Base-by-base conservation (phyloP, 2,797 vertebrate genomes). In the Antrozous pallidus region DNA sequence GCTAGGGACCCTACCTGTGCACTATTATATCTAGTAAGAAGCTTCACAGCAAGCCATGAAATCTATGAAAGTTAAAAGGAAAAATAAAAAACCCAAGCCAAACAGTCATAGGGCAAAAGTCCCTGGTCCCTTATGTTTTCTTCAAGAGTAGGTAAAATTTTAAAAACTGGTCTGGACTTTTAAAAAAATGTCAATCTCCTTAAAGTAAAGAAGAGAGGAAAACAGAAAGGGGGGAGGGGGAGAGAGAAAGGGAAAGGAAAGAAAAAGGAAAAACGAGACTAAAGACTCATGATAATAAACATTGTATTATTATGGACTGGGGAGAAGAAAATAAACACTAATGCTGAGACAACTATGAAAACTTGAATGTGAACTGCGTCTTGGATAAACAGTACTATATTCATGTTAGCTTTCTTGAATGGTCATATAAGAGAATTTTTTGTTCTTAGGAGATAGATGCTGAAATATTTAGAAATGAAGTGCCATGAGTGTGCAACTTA, bases 41-140 rank as follows among this genome's bases (percentile, higher is more conserved):
- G 78, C 49, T 95, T 97, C 90, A 82, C 70, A 45, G 93, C 91
- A 77, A 97, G 94, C 95, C 93, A 80, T 71, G 26, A 16, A 83
- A 6, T 88, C 94, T n/a, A 84, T 81, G 67, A 54, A 91, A 78
- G 77, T n/a, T 36, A 91, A 96, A 94, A 78, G 78, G 90, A 40
- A 42, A 96, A 88, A 69, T 6, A 40, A 71, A 88, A 42, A 87
- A 24, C 0, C 13, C 74, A 54, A 54, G 45, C 42, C 26, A 93
- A 86, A n/a, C 0, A 16, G 36, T 26, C 47, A 79, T 3, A 81
- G 33, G 28, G 63, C 22, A 73, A 90, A 73, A 42, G 14, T 40
- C 6, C 47, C 36, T 61, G 87, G 16, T 69, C 22, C 54, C 47
- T 88, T 75, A 45, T 42, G 49, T 40, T 70, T 78, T 33, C 20